A percentile compares a stretch with the other conserved stretches of the same genome.
Conservation (phyloP, 2,113 vertebrate species). For the Platysternon megacephalum region DNA sequence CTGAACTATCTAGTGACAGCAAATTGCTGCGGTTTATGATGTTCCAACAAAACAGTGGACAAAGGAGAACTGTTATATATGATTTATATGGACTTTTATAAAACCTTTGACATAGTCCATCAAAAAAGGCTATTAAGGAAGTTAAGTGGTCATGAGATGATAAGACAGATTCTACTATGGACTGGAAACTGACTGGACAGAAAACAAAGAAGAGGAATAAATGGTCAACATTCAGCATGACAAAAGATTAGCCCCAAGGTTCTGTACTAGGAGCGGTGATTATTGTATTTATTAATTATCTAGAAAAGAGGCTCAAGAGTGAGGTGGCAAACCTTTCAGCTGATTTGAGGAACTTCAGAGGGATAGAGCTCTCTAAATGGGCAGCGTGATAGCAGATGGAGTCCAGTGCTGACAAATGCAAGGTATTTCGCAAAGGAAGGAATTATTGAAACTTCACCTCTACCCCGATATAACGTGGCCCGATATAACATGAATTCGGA, state of each 20-base stretch:
- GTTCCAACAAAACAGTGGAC: neutral
- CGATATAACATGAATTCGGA: no score
- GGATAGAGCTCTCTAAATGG: neutral
- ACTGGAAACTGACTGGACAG: neutral
- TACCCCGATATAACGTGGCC: no score
- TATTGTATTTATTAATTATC: neutral
- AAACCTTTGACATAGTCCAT: no score
- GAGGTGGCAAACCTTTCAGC: neutral
- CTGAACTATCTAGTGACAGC: neutral
- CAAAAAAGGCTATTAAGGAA: no score
- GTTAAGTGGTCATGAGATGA: no score
- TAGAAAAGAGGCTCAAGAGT: neutral
- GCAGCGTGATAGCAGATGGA: neutral
- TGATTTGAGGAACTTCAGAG: neutral
- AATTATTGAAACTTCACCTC: neutral
- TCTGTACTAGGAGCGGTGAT: neutral
- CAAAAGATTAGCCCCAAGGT: neutral
- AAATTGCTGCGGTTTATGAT: neutral
- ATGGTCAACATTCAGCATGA: neutral
- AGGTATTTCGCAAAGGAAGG: neutral
- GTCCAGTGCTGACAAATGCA: neutral
- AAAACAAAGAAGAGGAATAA: neutral
- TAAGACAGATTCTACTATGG: neutral
- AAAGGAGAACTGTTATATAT: neutral
- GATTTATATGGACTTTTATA: neutral